Evolutionary conservation across 2,113 vertebrate genomes (phyloP).

Genomic region (Vireo altiloquus): DNA sequence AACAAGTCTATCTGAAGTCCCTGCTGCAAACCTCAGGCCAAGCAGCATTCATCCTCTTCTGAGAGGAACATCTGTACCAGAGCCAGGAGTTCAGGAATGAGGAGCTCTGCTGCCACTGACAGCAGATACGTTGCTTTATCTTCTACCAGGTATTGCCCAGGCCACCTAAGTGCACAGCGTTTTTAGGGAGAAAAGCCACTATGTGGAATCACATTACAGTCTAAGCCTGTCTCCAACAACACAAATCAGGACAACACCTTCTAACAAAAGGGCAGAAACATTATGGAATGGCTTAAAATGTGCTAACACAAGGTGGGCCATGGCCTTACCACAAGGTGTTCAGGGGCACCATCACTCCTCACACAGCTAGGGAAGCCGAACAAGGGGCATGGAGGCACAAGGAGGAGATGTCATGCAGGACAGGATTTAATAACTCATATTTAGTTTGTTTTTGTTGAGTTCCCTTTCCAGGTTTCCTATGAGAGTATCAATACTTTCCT

Average conservation of each 20-base stretch:
- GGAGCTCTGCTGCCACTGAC: constrained; percentile 13
- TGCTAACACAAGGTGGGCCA: neutral
- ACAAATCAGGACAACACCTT: constrained; percentile 46
- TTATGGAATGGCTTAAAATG: constrained; percentile 23
- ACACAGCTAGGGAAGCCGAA: neutral
- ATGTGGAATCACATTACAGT: constrained; percentile 26
- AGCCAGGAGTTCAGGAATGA: constrained; percentile 7
- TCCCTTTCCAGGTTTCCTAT: constrained; percentile 96
- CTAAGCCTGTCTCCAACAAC: constrained; percentile 73
- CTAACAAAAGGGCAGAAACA: constrained; percentile 59
- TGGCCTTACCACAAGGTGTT: neutral
- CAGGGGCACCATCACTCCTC: constrained; percentile 1
- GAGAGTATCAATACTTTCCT: constrained; percentile 95
- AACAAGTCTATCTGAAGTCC: constrained; percentile 7
- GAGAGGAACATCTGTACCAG: constrained; percentile 34
- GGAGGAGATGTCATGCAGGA: neutral
- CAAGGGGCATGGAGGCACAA: neutral
- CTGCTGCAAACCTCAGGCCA: constrained; percentile 30
- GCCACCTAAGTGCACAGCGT: constrained; percentile 74
- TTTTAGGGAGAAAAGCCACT: neutral
- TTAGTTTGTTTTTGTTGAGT: constrained; percentile 95
- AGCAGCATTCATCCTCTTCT: constrained; percentile 38
- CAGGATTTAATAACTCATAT: constrained; percentile 78
- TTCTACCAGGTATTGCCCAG: constrained; percentile 37
- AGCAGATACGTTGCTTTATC: constrained; percentile 6